Conservation (phyloP, 1,140 invertebrate genomes). For the Prorops nasuta region DNA sequence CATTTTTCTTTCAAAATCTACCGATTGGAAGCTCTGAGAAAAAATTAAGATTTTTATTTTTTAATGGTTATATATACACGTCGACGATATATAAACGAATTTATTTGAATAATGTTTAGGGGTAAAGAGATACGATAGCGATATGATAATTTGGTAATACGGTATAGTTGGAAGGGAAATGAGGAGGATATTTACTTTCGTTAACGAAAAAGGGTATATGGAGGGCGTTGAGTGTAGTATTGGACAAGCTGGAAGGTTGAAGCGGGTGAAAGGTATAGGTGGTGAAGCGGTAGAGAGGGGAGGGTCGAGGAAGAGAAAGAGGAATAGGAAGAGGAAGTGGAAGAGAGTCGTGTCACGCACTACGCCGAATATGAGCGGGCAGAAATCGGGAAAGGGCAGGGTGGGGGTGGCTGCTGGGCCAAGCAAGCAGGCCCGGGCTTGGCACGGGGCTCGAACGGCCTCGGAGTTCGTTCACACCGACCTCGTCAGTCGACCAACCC, state of each 20-base stretch:
- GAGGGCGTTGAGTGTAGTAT: neutral
- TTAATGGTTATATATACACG: no score
- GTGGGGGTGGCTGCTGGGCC: constrained; percentile 4
- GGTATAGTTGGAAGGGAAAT: neutral
- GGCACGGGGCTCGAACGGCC: no score
- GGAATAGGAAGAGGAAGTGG: neutral
- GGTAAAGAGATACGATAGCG: no score
- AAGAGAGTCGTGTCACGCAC: constrained; percentile 25
- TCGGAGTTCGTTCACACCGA: constrained; percentile 47
- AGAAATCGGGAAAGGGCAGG: neutral
- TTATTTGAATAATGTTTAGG: no score
- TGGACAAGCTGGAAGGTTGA: neutral
- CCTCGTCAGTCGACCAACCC: constrained; percentile 23
- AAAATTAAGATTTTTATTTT: no score
- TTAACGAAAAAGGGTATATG: no score
- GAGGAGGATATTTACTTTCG: neutral
- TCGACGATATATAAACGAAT: no score
- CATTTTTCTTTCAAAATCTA: no score
- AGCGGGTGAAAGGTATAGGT: neutral
- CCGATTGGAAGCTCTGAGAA: no score
- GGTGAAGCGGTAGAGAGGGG: no score
- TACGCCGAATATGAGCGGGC: constrained; percentile 33
- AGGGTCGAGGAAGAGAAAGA: neutral
- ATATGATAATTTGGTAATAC: no score
- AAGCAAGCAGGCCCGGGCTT: constrained; percentile 18